Percentiles rank a stretch among this genome's conserved stretches.
phyloP scores from a whole-genome alignment of 2,888 invertebrate genomes.

The Aplocera efformata region DNA sequence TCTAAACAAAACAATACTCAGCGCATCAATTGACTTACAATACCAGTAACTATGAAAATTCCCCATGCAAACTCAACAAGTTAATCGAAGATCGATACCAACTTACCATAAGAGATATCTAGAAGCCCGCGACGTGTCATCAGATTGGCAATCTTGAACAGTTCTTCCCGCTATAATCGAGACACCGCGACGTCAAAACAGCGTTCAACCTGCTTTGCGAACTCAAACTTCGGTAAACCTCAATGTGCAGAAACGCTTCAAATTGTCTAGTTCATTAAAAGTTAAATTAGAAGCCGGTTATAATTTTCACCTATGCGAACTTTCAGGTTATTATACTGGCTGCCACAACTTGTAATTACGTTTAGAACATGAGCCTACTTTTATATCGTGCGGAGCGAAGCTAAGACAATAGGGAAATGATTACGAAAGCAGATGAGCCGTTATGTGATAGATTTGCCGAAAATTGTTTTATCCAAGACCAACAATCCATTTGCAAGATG shows the following conservation, averaged over 20 bases:
- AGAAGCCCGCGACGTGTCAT: conserved; percentile 32
- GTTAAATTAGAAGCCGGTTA: conserved; percentile 33
- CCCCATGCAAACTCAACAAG: conserved; percentile 54
- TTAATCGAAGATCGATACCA: conserved; percentile 46
- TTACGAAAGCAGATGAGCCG: conserved; percentile 12
- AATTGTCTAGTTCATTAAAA: conserved; percentile 33
- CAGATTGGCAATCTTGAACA: conserved; percentile 44
- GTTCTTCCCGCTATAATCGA: conserved; percentile 37
- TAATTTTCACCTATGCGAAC: conserved; percentile 27
- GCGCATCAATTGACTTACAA: conserved; percentile 26
- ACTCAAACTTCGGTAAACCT: conserved; percentile 32
- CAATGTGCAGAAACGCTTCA: conserved; percentile 29
- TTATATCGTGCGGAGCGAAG: conserved; percentile 24
- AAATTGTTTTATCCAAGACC: conserved; percentile 7
- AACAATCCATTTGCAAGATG: conserved; percentile 7
- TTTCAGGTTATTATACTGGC: conserved; percentile 24
- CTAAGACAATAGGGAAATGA: conserved; percentile 13
- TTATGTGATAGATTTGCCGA: conserved; percentile 7
- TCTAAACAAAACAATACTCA: conserved; percentile 34
- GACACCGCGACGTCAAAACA: conserved; percentile 28
- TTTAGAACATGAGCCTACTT: conserved; percentile 24
- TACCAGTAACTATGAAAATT: conserved; percentile 32
- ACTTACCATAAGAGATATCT: conserved; percentile 49
- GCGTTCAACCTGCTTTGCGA: conserved; percentile 25
- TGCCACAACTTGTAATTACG: conserved; percentile 26